These are phyloP conservation scores for Bradysia coprophila DNA, from an alignment of 1,140 invertebrate species.

Conservation along the genomic window DNA sequence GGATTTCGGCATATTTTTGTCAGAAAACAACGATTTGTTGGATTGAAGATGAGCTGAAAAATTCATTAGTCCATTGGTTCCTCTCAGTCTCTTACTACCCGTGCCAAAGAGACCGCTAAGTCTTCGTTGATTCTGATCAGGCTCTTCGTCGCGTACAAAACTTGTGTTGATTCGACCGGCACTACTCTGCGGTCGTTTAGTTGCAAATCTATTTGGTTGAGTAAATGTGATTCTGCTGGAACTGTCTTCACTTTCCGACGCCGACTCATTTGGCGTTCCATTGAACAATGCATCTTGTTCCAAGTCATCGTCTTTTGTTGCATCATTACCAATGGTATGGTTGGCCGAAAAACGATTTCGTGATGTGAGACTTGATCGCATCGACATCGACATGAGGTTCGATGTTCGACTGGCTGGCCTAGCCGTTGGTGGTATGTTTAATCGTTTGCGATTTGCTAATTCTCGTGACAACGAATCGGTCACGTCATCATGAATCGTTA, in stretches of 20 bases:
- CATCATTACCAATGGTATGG: constrained; percentile 2
- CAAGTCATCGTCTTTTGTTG: constrained; percentile 12
- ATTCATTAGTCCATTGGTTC: constrained; percentile 11
- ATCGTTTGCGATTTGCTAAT: neutral
- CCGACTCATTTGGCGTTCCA: neutral
- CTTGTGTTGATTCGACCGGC: neutral
- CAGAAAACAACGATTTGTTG: constrained; percentile 16
- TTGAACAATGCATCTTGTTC: constrained; percentile 6
- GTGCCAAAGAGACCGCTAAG: constrained; percentile 8
- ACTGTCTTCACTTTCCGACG: constrained; percentile 4
- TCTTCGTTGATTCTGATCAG: neutral
- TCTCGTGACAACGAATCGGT: too few relatives aligned
- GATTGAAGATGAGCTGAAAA: constrained; percentile 19
- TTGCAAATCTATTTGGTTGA: neutral
- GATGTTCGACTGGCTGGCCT: constrained; percentile 8
- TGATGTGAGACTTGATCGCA: constrained; percentile 1
- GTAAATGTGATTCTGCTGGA: neutral
- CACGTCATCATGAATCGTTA: too few relatives aligned
- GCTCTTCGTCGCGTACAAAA: neutral
- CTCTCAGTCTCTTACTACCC: constrained; percentile 5
- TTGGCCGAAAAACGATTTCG: too few relatives aligned
- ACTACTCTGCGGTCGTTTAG: constrained; percentile 4
- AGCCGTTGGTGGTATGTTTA: neutral
- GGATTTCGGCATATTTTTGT: constrained; percentile 2
- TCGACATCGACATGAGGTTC: constrained; percentile 8